These are phyloP conservation scores for Piezodorus guildinii DNA, from an alignment of 1,140 invertebrate species.

Conservation along the genomic window DNA sequence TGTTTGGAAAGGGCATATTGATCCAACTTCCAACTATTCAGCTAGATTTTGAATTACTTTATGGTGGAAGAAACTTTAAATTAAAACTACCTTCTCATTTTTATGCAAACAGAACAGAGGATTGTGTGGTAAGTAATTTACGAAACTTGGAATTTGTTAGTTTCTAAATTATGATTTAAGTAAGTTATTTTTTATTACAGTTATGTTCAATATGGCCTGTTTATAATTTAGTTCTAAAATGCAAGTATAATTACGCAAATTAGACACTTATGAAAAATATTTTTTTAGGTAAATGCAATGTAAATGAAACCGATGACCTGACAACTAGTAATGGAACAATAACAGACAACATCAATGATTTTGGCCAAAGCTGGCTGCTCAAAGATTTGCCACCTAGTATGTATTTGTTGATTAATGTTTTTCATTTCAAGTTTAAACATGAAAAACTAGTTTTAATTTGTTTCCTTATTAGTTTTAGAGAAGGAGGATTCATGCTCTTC, in stretches of 20 bases:
- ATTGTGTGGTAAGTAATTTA: conserved; percentile 49
- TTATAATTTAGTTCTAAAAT: too few relatives aligned
- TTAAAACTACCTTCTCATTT: conserved; percentile 54
- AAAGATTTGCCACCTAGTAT: conserved; percentile 21
- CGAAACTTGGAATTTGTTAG: too few relatives aligned
- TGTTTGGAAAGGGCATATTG: conserved; percentile 16
- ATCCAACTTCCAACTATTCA: conserved; percentile 20
- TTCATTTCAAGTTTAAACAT: not conserved
- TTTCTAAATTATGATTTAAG: too few relatives aligned
- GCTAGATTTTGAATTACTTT: conserved; percentile 28
- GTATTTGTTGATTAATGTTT: not conserved
- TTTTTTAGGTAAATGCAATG: conserved; percentile 46
- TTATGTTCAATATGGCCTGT: too few relatives aligned
- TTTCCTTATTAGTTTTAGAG: conserved; percentile 21
- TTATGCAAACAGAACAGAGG: conserved; percentile 60
- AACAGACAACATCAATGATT: conserved; percentile 38
- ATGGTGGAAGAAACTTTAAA: conserved; percentile 36
- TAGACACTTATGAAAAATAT: too few relatives aligned
- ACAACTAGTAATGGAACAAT: conserved; percentile 40
- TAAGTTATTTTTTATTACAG: too few relatives aligned
- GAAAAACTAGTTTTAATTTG: not conserved
- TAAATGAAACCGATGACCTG: conserved; percentile 49
- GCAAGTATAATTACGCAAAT: too few relatives aligned
- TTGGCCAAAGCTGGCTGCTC: conserved; percentile 45
- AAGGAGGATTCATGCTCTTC: conserved; percentile 28